Conservation (phyloP, 2,888 invertebrate species). For the Fabriciana adippe region DNA sequence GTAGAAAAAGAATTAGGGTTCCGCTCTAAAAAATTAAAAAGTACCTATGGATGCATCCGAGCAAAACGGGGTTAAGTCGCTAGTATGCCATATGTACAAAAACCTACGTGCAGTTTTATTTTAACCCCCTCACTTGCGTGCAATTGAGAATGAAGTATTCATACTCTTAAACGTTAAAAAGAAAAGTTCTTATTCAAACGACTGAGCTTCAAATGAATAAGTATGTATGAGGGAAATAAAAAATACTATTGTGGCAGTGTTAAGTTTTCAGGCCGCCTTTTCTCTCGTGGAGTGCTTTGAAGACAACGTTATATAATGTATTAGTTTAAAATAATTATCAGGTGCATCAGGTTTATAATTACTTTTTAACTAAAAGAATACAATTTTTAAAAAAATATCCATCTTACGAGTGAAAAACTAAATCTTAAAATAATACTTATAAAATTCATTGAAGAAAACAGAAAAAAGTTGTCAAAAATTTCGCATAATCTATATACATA, state of each 20-base stretch:
- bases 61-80: not conserved
- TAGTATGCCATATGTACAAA: not conserved
- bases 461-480: no score
- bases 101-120: constrained; percentile 17
- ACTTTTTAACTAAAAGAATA: not conserved
- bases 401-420: no score
- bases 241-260: constrained; percentile 17
- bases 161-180: constrained; percentile 19
- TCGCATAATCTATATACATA: no score
- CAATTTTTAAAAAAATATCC: no score
- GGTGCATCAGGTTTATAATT: no score
- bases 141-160: constrained; percentile 28
- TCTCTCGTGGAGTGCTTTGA: not conserved
- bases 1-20: no score
- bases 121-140: constrained; percentile 7
- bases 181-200: constrained; percentile 22
- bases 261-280: constrained; percentile 18
- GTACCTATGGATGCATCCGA: no score
- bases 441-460: no score
- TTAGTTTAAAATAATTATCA: not conserved
- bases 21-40: no score
- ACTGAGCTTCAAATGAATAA: constrained; percentile 24
- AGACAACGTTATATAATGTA: not conserved
- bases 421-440: no score
- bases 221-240: constrained; percentile 27